These are phyloP conservation scores for Acanthosepion esculentum DNA, from an alignment of 2,888 invertebrate species.

Conservation along the genomic window DNA sequence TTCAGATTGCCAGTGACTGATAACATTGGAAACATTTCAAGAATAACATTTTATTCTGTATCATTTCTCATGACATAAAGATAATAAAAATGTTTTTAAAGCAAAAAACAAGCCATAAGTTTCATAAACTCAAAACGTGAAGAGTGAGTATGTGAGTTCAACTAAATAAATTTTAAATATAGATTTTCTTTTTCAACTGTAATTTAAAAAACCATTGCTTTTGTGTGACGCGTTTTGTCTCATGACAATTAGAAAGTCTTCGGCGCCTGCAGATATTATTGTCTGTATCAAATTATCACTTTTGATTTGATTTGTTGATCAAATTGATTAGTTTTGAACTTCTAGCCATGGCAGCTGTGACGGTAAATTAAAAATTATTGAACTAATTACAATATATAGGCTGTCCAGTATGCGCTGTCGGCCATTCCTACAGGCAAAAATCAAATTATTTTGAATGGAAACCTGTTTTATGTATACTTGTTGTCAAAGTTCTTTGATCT, in stretches of 20 bases:
- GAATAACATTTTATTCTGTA: no score
- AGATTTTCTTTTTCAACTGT: neutral
- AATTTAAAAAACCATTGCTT: neutral
- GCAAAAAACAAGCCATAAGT: no score
- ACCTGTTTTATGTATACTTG: neutral
- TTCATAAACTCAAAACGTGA: no score
- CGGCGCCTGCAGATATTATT: neutral
- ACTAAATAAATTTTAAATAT: neutral
- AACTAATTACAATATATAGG: neutral
- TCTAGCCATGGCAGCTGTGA: neutral
- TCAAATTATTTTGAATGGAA: neutral
- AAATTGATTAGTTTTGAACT: conserved; percentile 2
- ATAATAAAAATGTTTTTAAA: no score
- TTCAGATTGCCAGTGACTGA: no score
- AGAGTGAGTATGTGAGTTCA: no score
- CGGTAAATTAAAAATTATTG: conserved; percentile 33
- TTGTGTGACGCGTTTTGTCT: neutral
- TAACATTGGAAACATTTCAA: no score
- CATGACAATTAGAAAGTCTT: neutral
- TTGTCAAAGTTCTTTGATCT: neutral
- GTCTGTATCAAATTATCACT: neutral
- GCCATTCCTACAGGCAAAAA: neutral
- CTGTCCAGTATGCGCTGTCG: neutral
- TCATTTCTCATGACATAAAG: no score
- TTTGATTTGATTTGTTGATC: conserved; percentile 9